A percentile compares a stretch with the other conserved stretches of the same genome.
phyloP scores from a whole-genome alignment of 2,113 vertebrate species.

The Nanorana parkeri region DNA sequence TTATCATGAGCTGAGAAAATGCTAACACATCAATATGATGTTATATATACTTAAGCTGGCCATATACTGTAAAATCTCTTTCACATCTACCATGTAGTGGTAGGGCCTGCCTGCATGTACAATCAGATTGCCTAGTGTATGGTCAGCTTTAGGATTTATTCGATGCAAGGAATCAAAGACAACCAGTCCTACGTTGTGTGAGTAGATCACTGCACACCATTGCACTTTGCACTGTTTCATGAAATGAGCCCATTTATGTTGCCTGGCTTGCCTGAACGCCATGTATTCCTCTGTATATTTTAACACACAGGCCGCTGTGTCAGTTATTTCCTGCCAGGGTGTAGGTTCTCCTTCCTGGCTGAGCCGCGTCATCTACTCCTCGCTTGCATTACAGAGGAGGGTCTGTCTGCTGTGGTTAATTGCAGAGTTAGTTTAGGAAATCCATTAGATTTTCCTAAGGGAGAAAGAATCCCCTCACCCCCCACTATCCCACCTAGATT shows the following conservation, averaged over 20 bases:
- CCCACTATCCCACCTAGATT: constrained; percentile 17
- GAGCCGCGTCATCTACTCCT: constrained; percentile 2
- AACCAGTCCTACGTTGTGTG: too few species aligned
- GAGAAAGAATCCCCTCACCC: constrained; percentile 19
- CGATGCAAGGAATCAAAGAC: too few species aligned
- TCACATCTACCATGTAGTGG: too few species aligned
- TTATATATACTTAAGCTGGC: too few species aligned
- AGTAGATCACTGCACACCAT: too few species aligned
- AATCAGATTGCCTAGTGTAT: too few species aligned
- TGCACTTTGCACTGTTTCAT: too few species aligned
- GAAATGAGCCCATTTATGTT: not conserved
- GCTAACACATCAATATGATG: too few species aligned
- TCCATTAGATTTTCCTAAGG: constrained; percentile 43
- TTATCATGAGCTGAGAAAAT: too few species aligned
- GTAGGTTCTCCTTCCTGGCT: constrained; percentile 9
- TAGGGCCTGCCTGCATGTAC: too few species aligned
- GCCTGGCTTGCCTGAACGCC: not conserved
- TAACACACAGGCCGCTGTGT: not conserved
- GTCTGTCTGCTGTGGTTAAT: constrained; percentile 26
- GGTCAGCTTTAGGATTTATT: too few species aligned
- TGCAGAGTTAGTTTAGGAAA: constrained; percentile 34
- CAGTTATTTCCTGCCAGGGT: constrained; percentile 26
- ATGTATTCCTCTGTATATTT: not conserved
- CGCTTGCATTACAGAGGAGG: constrained; percentile 11
- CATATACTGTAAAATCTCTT: too few species aligned